Conservation (phyloP, 2,888 invertebrate species). For the Acleris literana region DNA sequence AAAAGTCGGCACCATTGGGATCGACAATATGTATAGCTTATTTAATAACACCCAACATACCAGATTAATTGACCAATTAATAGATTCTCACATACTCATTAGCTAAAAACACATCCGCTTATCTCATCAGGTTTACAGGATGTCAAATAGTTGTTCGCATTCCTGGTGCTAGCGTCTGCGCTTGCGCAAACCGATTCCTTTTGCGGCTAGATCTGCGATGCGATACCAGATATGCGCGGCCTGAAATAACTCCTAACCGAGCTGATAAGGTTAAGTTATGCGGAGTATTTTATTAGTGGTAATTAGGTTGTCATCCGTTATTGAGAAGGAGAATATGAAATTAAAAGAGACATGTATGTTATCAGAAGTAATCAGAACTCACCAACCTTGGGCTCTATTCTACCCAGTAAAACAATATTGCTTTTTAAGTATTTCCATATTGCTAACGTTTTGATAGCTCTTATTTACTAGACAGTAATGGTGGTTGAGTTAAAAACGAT, state of each 20-base stretch:
- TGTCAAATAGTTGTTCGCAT: conserved; percentile 42
- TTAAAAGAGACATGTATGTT: too few species aligned
- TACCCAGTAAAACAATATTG: too few species aligned
- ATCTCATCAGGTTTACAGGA: conserved; percentile 25
- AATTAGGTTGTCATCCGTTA: conserved; percentile 1
- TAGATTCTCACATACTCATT: background rate
- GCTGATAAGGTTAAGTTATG: conserved; percentile 35
- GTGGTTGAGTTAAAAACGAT: too few species aligned
- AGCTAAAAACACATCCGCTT: background rate
- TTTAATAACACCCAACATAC: background rate
- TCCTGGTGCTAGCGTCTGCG: conserved; percentile 38
- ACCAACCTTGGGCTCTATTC: too few species aligned
- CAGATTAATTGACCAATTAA: background rate
- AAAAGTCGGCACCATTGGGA: too few species aligned
- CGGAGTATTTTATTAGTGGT: conserved; percentile 13
- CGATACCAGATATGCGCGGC: conserved; percentile 46
- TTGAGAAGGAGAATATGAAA: too few species aligned
- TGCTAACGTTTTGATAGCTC: too few species aligned
- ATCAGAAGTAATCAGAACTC: too few species aligned
- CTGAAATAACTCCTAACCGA: conserved; percentile 55
- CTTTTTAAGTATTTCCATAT: too few species aligned
- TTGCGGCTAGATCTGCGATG: conserved; percentile 51
- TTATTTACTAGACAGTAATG: too few species aligned
- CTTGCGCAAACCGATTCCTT: conserved; percentile 47
- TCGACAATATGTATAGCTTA: too few species aligned